Conservation (phyloP, 2,113 vertebrate genomes). For the Sylvilagus bachmani region DNA sequence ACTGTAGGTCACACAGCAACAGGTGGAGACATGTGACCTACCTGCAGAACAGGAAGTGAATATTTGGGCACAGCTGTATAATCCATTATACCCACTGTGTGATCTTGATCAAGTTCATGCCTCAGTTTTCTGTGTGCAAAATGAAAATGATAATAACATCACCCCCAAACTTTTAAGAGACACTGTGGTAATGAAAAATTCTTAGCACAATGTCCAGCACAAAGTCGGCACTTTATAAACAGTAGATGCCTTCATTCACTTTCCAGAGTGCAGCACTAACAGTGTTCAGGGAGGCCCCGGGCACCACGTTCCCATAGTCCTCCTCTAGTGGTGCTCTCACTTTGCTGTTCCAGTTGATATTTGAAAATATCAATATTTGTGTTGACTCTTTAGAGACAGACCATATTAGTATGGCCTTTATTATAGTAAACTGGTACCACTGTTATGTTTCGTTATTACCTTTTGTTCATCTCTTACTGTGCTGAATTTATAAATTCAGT, state of each 20-base stretch:
- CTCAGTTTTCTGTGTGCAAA: not conserved
- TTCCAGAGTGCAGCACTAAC: not conserved
- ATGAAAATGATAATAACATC: not conserved
- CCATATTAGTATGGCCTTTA: too few relatives aligned
- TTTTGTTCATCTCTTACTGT: not conserved
- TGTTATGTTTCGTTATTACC: not conserved
- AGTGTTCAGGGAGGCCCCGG: not conserved
- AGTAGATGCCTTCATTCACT: not conserved
- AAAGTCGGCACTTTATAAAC: not conserved
- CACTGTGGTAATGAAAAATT: not conserved
- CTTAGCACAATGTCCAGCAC: not conserved
- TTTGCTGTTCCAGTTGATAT: not conserved
- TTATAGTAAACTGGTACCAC: not conserved
- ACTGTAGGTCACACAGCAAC: not conserved
- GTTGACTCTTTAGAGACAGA: not conserved
- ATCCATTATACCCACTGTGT: not conserved
- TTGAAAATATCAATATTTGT: not conserved
- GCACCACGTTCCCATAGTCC: not conserved
- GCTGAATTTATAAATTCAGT: not conserved
- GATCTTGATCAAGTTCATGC: not conserved
- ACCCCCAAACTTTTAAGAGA: not conserved
- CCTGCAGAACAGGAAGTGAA: not conserved
- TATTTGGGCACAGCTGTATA: not conserved
- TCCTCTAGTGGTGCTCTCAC: accelerated
- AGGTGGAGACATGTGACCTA: not conserved